phyloP scores from a whole-genome alignment of 2,113 vertebrate genomes.

The Taxidea taxus region DNA sequence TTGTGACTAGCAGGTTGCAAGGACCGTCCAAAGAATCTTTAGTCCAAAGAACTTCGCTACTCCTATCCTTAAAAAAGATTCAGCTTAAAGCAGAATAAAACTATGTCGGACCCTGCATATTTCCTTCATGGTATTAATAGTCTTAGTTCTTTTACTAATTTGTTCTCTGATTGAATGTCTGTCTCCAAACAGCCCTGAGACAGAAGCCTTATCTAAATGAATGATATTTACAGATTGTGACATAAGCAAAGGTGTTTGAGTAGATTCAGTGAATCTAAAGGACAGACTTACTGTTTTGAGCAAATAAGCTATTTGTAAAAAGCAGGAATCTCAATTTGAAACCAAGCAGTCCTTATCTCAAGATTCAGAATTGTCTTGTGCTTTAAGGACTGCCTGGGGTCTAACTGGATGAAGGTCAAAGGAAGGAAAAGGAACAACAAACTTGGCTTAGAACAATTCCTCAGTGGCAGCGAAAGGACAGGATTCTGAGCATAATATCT shows the following conservation, averaged over 20 bases:
- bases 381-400: not conserved
- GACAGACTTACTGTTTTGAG: not conserved
- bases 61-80: not conserved
- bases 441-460: not conserved
- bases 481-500: not conserved
- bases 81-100: conserved; percentile 1
- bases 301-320: not conserved
- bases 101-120: not conserved
- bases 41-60: not conserved
- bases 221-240: not conserved
- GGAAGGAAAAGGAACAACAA: not conserved
- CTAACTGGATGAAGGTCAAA: not conserved
- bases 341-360: not conserved
- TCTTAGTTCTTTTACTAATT: not conserved
- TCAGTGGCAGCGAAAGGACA: not conserved
- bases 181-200: not conserved
- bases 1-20: not conserved
- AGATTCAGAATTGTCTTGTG: not conserved
- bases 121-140: not conserved
- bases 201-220: not conserved
- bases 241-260: not conserved
- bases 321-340: not conserved
- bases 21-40: not conserved
- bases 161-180: not conserved
- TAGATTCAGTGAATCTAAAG: not conserved